Conservation (phyloP, 2,797 vertebrate genomes). For the Poliocrania exsul region DNA sequence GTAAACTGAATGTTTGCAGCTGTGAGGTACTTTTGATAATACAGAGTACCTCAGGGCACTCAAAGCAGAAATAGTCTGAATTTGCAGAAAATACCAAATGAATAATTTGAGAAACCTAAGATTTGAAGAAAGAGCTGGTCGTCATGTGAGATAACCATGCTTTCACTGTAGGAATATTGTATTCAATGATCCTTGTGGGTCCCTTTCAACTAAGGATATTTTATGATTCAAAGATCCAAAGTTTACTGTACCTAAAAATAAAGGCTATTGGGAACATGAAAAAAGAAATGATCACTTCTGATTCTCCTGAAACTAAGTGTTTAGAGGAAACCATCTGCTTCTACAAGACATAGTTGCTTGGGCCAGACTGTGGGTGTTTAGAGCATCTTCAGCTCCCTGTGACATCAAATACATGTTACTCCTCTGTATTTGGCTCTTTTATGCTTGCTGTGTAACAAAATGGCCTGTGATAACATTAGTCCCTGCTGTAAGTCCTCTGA, state of each 20-base stretch:
- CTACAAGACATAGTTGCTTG: not conserved
- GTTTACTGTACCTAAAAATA: not conserved
- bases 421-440: not conserved
- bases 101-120: not conserved
- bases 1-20: not conserved
- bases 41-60: not conserved
- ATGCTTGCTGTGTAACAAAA: not conserved
- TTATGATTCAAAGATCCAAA: not conserved
- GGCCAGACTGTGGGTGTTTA: not conserved
- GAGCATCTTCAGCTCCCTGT: not conserved
- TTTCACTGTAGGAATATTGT: not conserved
- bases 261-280: not conserved
- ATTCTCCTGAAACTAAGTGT: not conserved
- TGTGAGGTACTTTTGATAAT: not conserved
- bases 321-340: not conserved
- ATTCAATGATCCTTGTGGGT: not conserved
- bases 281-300: not conserved
- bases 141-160: not conserved
- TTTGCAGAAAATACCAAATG: not conserved
- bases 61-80: not conserved
- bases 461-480: not conserved
- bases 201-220: not conserved
- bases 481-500: not conserved
- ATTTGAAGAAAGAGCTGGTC: not conserved
- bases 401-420: not conserved